Base-by-base conservation (phyloP, 2,113 vertebrate species). In the Pelobates fuscus region DNA sequence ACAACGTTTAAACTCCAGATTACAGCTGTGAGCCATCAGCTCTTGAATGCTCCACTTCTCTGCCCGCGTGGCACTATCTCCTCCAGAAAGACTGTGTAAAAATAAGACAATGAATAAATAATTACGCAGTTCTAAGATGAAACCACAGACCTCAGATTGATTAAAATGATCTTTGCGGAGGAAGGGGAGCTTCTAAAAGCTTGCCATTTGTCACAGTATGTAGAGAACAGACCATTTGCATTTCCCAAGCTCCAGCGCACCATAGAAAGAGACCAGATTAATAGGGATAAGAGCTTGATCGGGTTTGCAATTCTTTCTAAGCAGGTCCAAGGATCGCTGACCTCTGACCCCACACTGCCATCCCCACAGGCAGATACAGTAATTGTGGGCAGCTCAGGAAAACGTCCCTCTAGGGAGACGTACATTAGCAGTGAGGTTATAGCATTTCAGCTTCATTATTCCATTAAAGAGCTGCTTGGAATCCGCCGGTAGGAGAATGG, bases 101-200 rank as follows among this genome's bases (percentile, higher is more conserved):
- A 76, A 76, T 76, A 76, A 67, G 73, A 52, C 65, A 59, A 76
- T 76, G 73, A 76, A 76, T 76, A 76, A 76, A 76, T 76, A 76
- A 76, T 76, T 61, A 49, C 67, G 64, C 67, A 43, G 25, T 76
- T 67, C 44, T 60, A 76, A 61, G 73, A 76, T 68, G 73, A 68
- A 76, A 76, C 73, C 73, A 76, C 73, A 76, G 65, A 76, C 73
- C 73, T 76, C 73, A 68, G 60, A 76, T 68, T 68, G 73, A 76
- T 67, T 67, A 68, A 76, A 76, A 76, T 68, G 73, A 76, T 67
- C 65, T 68, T 75, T 75, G 66, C 52, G 14, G 37, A 61, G 57
- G 73, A 61, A 61, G 68, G 73, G 64, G 68, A 76, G 65, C 73
- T 46, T 76, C 73, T 76, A 68, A 76, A 68, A 76, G 73, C 73